phyloP scores from a whole-genome alignment of 2,888 invertebrate species.

The Pammene fasciana region DNA sequence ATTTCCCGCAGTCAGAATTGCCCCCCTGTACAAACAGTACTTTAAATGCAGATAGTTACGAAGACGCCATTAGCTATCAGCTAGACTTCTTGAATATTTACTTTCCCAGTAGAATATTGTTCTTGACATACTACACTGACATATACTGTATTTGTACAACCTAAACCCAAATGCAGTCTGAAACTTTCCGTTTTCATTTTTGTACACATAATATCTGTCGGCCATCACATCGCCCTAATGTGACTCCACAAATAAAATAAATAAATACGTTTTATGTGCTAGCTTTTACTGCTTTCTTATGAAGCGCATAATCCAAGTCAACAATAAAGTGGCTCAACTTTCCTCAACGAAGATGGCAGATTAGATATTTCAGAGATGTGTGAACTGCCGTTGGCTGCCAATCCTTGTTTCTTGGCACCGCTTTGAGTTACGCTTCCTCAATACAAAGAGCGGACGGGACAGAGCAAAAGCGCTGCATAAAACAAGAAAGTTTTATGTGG shows the following conservation, averaged over 20 bases:
- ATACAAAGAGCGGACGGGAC: slow-evolving; percentile 10
- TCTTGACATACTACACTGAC: too few species aligned
- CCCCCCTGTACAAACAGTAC: too few species aligned
- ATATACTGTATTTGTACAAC: not conserved
- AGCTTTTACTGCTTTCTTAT: slow-evolving; percentile 36
- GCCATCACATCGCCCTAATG: slow-evolving; percentile 10
- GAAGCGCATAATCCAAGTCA: slow-evolving; percentile 35
- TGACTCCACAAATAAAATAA: slow-evolving; percentile 29
- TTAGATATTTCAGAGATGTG: slow-evolving; percentile 27
- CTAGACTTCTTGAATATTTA: too few species aligned
- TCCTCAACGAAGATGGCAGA: slow-evolving; percentile 21
- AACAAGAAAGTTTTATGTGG: slow-evolving; percentile 7
- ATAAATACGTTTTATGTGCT: slow-evolving; percentile 37
- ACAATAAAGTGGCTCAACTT: slow-evolving; percentile 33
- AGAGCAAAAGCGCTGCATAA: not conserved
- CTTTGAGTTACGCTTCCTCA: slow-evolving; percentile 17
- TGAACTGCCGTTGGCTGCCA: slow-evolving; percentile 20
- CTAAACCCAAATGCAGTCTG: not conserved
- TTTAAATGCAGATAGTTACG: too few species aligned
- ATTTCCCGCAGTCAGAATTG: too few species aligned
- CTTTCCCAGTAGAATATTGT: too few species aligned
- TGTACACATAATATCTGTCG: not conserved
- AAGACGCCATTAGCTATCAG: too few species aligned
- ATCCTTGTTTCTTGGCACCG: slow-evolving; percentile 36
- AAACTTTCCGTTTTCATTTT: not conserved